Evolutionary conservation across 2,888 invertebrate species (phyloP), one percentile per base, ranked within the genome.

Genomic region (Drosophila melanosoma): DNA sequence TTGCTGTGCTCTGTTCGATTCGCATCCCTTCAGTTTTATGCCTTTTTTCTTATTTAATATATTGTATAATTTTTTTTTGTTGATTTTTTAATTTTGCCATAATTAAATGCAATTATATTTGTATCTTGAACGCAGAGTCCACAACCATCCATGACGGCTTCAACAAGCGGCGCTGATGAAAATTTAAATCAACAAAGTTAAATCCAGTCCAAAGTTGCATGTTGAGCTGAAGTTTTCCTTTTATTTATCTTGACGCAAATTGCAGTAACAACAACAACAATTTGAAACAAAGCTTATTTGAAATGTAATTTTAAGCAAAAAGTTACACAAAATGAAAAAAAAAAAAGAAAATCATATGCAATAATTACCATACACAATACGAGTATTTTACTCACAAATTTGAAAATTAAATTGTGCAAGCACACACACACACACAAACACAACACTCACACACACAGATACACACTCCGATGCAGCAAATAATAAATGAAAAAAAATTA

Each of bases 101-200:
- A 84, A 66, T 64, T 71, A 81, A 86, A 76, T 79, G 74, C 77
- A 74, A 73, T 87, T 82, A 79, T 81, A 74, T 73, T 70, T 87
- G 67, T 89, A 65, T 87, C 86, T 91, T 87, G 80, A 91, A 89
- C 93, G 93, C 94, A 96, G 96, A 96, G 95, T 94, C 96, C 96
- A 90, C 94, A 95, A 92, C 96, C 96, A 91, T 87, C 93, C 93
- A 89, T 92, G 93, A 93, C 92, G 91, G 92, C 93, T 93, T 92
- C 94, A 94, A 92, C 94, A 94, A 91, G 95, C 95, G 91, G 95
- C 95, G 93, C 96, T 87, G 96, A 96, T 92, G 96, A 96, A 93
- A 96, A 96, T 94, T 94, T 96, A 94, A 96, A 96, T 94, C 95
- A 95, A 87, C 93, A 93, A 88, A 91, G 90, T 87, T 91, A 92